These are phyloP conservation scores for Zootoca vivipara DNA, from an alignment of 2,113 vertebrate genomes.

Conservation along the genomic window DNA sequence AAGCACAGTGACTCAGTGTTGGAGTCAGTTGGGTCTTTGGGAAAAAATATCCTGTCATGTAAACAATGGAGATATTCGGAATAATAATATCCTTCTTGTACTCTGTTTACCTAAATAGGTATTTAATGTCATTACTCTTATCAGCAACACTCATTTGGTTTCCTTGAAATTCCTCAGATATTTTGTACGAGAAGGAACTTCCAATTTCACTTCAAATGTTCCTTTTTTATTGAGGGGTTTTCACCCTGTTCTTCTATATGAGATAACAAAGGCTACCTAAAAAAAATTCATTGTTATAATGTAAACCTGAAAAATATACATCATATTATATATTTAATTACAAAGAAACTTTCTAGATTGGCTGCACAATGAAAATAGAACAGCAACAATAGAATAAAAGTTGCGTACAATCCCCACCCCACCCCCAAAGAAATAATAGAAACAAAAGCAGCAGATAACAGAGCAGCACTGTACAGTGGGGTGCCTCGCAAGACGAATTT, in stretches of 20 bases:
- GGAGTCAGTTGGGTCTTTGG: background rate
- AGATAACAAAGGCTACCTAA: background rate
- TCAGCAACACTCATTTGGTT: background rate
- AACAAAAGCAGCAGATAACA: background rate
- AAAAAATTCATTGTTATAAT: background rate
- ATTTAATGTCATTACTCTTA: background rate
- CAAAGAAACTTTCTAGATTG: background rate
- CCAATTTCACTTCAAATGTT: no score
- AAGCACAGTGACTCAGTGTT: slow-evolving; percentile 26
- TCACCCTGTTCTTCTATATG: background rate
- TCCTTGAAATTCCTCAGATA: background rate
- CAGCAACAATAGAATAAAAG: background rate
- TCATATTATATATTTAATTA: background rate
- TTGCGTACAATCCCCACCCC: no score
- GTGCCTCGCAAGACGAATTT: no score
- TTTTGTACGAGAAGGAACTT: background rate
- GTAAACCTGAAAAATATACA: background rate
- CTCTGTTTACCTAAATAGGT: background rate
- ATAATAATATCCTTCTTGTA: background rate
- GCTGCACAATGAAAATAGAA: background rate
- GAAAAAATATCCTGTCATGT: background rate
- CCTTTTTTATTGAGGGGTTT: background rate
- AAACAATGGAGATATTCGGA: slow-evolving; percentile 40
- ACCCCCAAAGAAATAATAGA: background rate
- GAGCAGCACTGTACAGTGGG: background rate